Evolutionary conservation across 37 sponge, comb jelly and placozoan species (phyloP), one percentile per base, ranked within the genome.

Genomic region (Spongia lamella): DNA sequence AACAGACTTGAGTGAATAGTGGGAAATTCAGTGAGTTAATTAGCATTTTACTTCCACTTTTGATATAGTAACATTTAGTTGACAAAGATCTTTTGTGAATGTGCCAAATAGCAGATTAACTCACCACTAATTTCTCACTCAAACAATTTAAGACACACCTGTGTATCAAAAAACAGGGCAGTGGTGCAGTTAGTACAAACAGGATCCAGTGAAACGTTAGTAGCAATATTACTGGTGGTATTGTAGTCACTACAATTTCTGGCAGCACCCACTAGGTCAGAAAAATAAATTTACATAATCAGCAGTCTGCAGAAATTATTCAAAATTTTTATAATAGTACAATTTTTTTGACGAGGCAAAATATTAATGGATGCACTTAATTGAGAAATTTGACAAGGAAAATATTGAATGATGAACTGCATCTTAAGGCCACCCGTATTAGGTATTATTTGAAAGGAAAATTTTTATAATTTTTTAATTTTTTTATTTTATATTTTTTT

Each of bases 141-240:
- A n/a, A n/a, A n/a, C n/a, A n/a, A n/a, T n/a, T n/a, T n/a, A n/a
- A n/a, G n/a, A n/a, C 76, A 32, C 27, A 91, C 92, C 81, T 86
- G 74, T 84, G 61, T 47, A 83, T 53, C 2, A 86, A 71, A 56
- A 71, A 79, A 1, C 50, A 79, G 24, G 90, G 56, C 19, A 83
- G 21, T 25, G 94, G 94, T 7, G 60, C 52, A 3, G 77, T 70
- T 33, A 89, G 51, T 7, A 86, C 24, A 52, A 85, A 86, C 31
- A 94, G 54, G 33, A 94, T 52, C 87, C 90, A 94, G 78, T 94
- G 90, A 62, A 73, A 83, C 26, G 84, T 59, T 6, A 94, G 60
- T 14, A 94, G 63, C 19, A 89, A 61, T 7, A 83, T 11, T 19
- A 89, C 38, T 19, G 94, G 92, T 30, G 86, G 57, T 20, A 75